Evolutionary conservation across 2,797 vertebrate genomes (phyloP), one percentile per base, ranked within the genome.

Genomic region (Alosa sapidissima): DNA sequence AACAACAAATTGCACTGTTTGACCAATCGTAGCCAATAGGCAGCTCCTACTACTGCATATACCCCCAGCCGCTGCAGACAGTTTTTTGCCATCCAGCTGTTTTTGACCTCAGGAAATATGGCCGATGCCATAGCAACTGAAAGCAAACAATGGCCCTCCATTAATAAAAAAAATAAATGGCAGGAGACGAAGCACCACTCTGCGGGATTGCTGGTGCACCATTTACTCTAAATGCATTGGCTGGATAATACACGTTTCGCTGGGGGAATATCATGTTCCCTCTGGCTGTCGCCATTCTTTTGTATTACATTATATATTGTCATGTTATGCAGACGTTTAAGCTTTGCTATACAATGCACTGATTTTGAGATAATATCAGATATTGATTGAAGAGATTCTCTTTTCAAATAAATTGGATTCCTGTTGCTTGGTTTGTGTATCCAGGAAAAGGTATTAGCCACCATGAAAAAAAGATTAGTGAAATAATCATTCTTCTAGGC

Each of bases 101-200:
- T 72, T 72, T 41, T 72, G 68, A 72, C 68, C 68, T 72, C 33
- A 72, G 68, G 36, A 72, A 72, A 78, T 78, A 47, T 78, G 58
- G 6, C 14, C 65, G 65, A 41, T 41, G 16, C 36, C 72, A 78
- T 78, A 41, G 72, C 72, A 78, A 78, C 72, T 21, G 41, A 78
- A 78, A 78, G 72, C 72, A 78, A 78, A 78, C 72, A 78, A 78
- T 47, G 72, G 5, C 72, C 41, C 0, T 47, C 41, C 41, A 78
- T 78, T 78, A 78, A 47, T 78, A 47, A 47, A 78, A 78, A 78
- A 78, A 14, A 78, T 75, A 47, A 21, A 78, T 78, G 72, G 72
- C 36, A 78, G 36, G 72, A 47, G 41, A 78, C 5, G 16, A 45
- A 45, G 36, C 14, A 10, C 7, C 14, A 47, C 36, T 78, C 72